These are phyloP conservation scores for Mesochorus sp. DNA, from an alignment of 2,888 invertebrate genomes.

Conservation along the genomic window DNA sequence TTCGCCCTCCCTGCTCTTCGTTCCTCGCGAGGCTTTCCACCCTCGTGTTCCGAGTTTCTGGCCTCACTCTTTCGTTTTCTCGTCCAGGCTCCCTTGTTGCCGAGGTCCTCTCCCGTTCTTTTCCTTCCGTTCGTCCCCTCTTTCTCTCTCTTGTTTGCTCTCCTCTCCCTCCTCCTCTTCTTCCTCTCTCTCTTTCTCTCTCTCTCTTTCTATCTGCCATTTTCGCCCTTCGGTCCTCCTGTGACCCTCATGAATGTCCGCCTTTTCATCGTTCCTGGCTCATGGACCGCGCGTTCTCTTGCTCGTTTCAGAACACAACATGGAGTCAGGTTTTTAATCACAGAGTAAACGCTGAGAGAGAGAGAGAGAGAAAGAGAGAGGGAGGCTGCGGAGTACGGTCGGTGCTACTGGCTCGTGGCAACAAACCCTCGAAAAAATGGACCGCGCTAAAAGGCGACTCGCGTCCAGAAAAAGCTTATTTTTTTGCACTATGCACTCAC, in stretches of 20 bases:
- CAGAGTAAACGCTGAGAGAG: constrained; percentile 68
- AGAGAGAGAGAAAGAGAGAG: neutral
- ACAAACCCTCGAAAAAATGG: constrained; percentile 61
- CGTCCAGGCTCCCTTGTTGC: constrained; percentile 54
- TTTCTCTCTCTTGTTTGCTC: constrained; percentile 4
- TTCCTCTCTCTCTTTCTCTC: constrained; percentile 28
- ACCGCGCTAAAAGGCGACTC: constrained; percentile 63
- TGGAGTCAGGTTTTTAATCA: constrained; percentile 74
- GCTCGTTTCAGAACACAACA: constrained; percentile 54
- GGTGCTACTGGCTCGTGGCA: constrained; percentile 47
- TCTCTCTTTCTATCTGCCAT: too few relatives aligned
- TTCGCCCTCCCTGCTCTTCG: constrained; percentile 46
- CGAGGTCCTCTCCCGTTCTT: constrained; percentile 28
- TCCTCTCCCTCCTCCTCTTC: constrained; percentile 8
- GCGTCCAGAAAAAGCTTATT: constrained; percentile 53
- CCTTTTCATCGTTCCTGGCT: constrained; percentile 43
- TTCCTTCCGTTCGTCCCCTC: constrained; percentile 20
- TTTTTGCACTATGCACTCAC: constrained; percentile 24
- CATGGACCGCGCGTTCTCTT: constrained; percentile 14
- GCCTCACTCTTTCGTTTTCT: constrained; percentile 52
- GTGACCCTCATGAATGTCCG: constrained; percentile 52
- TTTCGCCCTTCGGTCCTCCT: neutral
- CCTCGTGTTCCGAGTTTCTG: constrained; percentile 51
- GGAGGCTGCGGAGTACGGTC: constrained; percentile 15
- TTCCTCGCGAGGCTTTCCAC: constrained; percentile 30